phyloP scores from a whole-genome alignment of 2,888 invertebrate genomes.

The Sicus ferrugineus region DNA sequence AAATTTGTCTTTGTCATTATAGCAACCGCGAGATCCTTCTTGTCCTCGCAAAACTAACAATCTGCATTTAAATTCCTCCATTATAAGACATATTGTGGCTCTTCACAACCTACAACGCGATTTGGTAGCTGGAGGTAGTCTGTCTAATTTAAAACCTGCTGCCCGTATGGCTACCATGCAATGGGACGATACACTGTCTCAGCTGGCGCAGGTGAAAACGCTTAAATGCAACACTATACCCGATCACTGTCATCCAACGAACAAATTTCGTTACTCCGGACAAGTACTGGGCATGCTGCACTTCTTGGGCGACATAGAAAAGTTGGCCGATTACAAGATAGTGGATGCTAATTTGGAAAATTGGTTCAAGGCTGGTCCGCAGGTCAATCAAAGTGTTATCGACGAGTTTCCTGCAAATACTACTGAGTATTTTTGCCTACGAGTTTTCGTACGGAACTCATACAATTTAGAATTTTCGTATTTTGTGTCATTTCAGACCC shows the following conservation, averaged over 20 bases:
- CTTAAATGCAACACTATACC: not conserved
- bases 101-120: not conserved
- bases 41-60: not conserved
- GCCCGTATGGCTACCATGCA: slow-evolving; percentile 5
- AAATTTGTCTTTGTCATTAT: not conserved
- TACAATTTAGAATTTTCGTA: not conserved
- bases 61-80: not conserved
- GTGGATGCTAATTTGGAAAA: not conserved
- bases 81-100: not conserved
- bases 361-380: not conserved
- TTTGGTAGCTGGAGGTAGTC: not conserved
- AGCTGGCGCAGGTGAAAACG: not conserved
- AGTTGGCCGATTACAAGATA: not conserved
- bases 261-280: not conserved
- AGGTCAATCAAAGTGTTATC: not conserved
- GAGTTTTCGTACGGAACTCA: not conserved
- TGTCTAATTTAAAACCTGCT: not conserved
- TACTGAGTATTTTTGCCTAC: not conserved
- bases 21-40: not conserved
- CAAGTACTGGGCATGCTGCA: not conserved
- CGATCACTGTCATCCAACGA: not conserved
- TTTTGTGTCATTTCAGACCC: not conserved
- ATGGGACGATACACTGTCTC: not conserved
- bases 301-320: not conserved
- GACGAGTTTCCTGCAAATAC: slow-evolving; percentile 5